Evolutionary conservation across 1,140 invertebrate species (phyloP).

Genomic region (Drosophila miranda): DNA sequence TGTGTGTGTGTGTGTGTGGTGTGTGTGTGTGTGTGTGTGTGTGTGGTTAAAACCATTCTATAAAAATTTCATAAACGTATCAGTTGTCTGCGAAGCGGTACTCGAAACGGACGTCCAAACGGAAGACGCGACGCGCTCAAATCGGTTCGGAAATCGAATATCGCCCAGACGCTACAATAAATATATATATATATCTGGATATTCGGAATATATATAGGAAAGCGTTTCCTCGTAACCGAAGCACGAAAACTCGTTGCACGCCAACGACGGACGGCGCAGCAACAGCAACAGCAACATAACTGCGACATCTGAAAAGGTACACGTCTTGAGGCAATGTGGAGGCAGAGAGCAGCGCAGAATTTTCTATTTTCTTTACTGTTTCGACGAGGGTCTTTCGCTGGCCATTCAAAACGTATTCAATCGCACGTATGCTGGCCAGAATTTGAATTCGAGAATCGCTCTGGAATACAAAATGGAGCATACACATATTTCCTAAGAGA

Average conservation of each 20-base stretch:
- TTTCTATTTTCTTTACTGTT: slow-evolving; percentile 80
- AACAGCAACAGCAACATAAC: slow-evolving; percentile 15
- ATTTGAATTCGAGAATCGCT: slow-evolving; percentile 1
- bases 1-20: no score
- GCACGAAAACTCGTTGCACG: slow-evolving; percentile 51
- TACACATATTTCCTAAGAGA: slow-evolving; percentile 11
- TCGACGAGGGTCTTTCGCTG: slow-evolving; percentile 46
- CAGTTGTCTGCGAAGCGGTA: slow-evolving; percentile 81
- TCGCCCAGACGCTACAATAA: slow-evolving; percentile 12
- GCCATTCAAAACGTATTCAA: background rate
- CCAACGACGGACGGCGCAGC: no score
- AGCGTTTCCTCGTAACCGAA: slow-evolving; percentile 3
- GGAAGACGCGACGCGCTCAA: slow-evolving; percentile 41
- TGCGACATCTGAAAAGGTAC: slow-evolving; percentile 30
- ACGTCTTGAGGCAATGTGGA: slow-evolving; percentile 15
- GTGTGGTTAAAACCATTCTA: slow-evolving; percentile 74
- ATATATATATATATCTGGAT: background rate
- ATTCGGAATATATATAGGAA: no score
- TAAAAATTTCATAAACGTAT: slow-evolving; percentile 79
- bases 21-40: no score
- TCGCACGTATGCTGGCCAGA: background rate
- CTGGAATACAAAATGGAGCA: slow-evolving; percentile 14
- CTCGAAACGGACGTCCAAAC: slow-evolving; percentile 75
- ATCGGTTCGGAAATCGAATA: slow-evolving; percentile 18
- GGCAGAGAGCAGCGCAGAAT: slow-evolving; percentile 53